phyloP scores from a whole-genome alignment of 2,113 vertebrate species.

The Dendropsophus ebraccatus region DNA sequence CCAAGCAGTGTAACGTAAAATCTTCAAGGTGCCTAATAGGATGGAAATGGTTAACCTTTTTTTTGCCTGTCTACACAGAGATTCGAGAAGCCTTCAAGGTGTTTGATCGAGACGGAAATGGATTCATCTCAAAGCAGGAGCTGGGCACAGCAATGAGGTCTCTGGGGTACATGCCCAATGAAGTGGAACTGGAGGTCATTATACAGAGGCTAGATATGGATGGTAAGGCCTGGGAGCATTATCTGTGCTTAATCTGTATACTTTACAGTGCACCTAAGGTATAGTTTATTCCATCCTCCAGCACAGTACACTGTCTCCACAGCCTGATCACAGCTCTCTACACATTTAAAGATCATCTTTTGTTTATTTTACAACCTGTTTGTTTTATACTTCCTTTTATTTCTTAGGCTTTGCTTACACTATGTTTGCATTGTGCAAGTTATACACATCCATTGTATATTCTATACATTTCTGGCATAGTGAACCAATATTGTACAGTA shows the following conservation, averaged over 20 bases:
- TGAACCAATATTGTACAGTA: too few relatives aligned
- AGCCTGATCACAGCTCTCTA: background rate
- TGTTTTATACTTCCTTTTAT: background rate
- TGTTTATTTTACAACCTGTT: background rate
- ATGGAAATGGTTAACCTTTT: background rate
- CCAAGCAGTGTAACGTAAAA: background rate
- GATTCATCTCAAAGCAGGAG: slow-evolving; percentile 98
- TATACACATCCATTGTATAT: background rate
- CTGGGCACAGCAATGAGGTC: slow-evolving; percentile 94
- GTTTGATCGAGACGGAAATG: slow-evolving; percentile 91
- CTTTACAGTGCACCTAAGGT: background rate
- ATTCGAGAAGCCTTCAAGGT: slow-evolving; percentile 95
- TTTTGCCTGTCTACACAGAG: slow-evolving; percentile 71
- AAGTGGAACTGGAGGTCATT: slow-evolving; percentile 94
- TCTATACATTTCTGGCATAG: background rate
- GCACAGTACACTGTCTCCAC: background rate
- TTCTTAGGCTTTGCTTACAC: background rate
- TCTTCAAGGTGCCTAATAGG: background rate
- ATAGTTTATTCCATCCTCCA: background rate
- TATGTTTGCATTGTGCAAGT: background rate
- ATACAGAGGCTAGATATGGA: slow-evolving; percentile 97
- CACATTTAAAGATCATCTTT: background rate
- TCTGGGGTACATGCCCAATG: slow-evolving; percentile 95
- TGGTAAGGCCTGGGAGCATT: slow-evolving; percentile 72
- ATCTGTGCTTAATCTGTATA: slow-evolving; percentile 3